Evolutionary conservation across 2,888 invertebrate genomes (phyloP), one percentile per base, ranked within the genome.

Genomic region (Resseliella maxima): DNA sequence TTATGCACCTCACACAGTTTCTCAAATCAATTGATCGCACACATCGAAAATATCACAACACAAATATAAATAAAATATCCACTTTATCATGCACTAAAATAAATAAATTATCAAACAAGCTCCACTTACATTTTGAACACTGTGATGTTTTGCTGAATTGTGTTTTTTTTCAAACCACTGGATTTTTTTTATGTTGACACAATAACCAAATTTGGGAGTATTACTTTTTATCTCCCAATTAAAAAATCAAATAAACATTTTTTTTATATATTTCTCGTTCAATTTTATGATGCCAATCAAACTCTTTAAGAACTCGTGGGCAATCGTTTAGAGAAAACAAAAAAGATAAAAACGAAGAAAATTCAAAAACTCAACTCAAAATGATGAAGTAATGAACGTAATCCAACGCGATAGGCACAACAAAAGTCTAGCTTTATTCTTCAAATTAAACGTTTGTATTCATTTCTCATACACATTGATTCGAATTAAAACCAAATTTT

Each of bases 221-320:
- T 72, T 72, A 72, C 15, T 72, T 72, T 72, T 72, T 72, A 72
- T 72, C 72, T 72, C 31, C 72, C 72, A 72, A 72, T 72, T 72
- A 72, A 72, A 59, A 72, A 72, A 72, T 72, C 72, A 72, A 72
- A 72, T 72, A 31, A 72, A 72, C 31, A 15, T 72, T 15, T 72
- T 59, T 5, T 24, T 59, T 35, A 12, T 31, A 31, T 35, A 31
- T 72, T 35, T 27, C 18, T 72, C 24, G 24, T 50, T 50, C 35
- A 31, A 50, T 72, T 72, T 72, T 72, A 72, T 72, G 72, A 72
- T 27, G 31, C 72, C 72, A 72, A 72, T 72, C 72, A 72, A 72
- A 72, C 2, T 72, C 24, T 59, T 72, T 15, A 12, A 31, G 31
- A 72, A n/a, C n/a, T 72, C 72, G 72, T 72, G 8, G 72, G 31